These are phyloP conservation scores for Calliopum simillimum DNA, from an alignment of 2,888 invertebrate species.

Conservation along the genomic window DNA sequence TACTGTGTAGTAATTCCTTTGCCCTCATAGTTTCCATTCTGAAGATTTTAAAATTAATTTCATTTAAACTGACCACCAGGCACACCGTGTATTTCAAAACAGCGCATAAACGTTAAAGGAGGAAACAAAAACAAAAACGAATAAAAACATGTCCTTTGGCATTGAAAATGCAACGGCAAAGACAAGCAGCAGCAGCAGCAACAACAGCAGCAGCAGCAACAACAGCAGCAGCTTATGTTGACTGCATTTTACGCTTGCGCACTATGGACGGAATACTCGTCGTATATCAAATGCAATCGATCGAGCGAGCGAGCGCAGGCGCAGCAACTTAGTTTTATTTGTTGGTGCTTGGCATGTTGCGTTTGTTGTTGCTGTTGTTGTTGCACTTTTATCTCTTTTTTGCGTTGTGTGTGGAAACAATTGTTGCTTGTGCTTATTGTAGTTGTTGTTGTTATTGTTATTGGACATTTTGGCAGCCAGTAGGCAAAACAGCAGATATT, in stretches of 20 bases:
- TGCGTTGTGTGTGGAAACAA: slow-evolving; percentile 46
- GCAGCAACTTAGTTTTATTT: neutral
- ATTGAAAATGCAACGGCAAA: slow-evolving; percentile 20
- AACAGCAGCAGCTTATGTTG: too few species aligned
- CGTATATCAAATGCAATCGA: slow-evolving; percentile 35
- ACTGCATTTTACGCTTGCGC: neutral
- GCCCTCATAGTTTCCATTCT: too few species aligned
- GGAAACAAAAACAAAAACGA: neutral
- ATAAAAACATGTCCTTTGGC: slow-evolving; percentile 24
- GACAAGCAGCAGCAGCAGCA: slow-evolving; percentile 15
- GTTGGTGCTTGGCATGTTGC: neutral
- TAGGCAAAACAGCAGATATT: slow-evolving; percentile 30
- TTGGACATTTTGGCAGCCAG: slow-evolving; percentile 41
- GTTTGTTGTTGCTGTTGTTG: slow-evolving; percentile 36
- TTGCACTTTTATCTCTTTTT: slow-evolving; percentile 54
- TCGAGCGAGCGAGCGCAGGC: slow-evolving; percentile 10
- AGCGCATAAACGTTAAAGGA: too few species aligned
- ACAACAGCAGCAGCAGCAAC: neutral
- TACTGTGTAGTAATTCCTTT: too few species aligned
- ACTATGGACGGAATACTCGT: slow-evolving; percentile 8
- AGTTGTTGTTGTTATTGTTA: slow-evolving; percentile 41
- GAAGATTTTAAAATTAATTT: too few species aligned
- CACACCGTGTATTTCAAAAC: too few species aligned
- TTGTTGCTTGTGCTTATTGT: slow-evolving; percentile 40
- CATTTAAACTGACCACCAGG: too few species aligned